Percentiles rank a stretch among this genome's conserved stretches.
Conservation (phyloP, 2,888 invertebrate genomes). For the Plebejus melissa region DNA sequence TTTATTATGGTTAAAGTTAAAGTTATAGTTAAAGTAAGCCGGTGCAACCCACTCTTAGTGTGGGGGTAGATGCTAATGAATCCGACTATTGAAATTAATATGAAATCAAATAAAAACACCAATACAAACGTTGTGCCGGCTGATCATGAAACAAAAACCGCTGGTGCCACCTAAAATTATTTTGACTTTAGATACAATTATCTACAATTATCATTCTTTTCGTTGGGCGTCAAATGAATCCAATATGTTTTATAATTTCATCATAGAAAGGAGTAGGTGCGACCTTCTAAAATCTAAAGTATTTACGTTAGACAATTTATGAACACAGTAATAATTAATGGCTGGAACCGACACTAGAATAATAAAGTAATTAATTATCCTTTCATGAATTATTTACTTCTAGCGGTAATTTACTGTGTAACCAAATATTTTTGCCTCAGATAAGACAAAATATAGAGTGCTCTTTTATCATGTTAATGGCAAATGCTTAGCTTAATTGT, state of each 20-base stretch:
- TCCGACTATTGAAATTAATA: too few relatives aligned
- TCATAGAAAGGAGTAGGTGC: not conserved
- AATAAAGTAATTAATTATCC: constrained; percentile 30
- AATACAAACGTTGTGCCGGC: too few relatives aligned
- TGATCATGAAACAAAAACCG: too few relatives aligned
- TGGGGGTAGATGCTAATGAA: too few relatives aligned
- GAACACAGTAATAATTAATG: constrained; percentile 9
- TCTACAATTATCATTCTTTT: too few relatives aligned
- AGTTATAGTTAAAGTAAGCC: too few relatives aligned
- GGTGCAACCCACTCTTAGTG: too few relatives aligned
- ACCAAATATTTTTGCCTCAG: not conserved
- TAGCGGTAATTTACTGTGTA: constrained; percentile 1
- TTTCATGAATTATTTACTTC: constrained; percentile 28
- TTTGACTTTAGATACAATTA: too few relatives aligned
- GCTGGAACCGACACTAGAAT: constrained; percentile 21
- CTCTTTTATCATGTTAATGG: not conserved
- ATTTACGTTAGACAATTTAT: constrained; percentile 10
- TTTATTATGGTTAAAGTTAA: too few relatives aligned
- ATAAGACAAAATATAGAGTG: not conserved
- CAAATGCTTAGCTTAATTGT: not conserved
- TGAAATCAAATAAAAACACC: too few relatives aligned
- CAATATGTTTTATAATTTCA: not conserved
- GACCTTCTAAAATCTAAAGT: not conserved
- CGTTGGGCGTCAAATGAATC: too few relatives aligned
- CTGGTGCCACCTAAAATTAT: too few relatives aligned